Evolutionary conservation across 2,888 invertebrate species (phyloP).

Genomic region (Dione vanillae): DNA sequence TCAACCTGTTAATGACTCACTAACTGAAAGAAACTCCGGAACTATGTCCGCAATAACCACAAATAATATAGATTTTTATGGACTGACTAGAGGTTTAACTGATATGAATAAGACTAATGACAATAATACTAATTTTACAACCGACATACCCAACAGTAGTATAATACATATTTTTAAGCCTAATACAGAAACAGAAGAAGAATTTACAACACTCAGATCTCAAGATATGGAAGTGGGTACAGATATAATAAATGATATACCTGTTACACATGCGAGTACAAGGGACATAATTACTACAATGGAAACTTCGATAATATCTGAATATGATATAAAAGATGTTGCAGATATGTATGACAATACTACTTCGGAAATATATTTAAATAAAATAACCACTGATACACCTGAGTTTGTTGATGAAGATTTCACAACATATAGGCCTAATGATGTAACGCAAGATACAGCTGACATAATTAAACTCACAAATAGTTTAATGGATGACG

Average conservation of each 20-base stretch:
- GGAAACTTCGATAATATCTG: not conserved
- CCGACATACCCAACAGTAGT: not conserved
- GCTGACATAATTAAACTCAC: not conserved
- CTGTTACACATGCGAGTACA: not conserved
- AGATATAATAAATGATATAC: not conserved
- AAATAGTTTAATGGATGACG: not conserved
- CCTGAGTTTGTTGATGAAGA: not conserved
- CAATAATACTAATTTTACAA: conserved; percentile 15
- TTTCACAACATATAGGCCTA: not conserved
- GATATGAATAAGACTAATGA: not conserved
- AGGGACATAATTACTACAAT: not conserved
- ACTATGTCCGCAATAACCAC: conserved; percentile 50
- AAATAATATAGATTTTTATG: conserved; percentile 38
- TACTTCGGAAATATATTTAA: not conserved
- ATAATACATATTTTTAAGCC: not conserved
- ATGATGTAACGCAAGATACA: not conserved
- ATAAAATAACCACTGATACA: not conserved
- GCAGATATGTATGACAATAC: not conserved
- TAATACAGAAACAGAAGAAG: conserved; percentile 8
- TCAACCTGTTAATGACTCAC: conserved; percentile 77
- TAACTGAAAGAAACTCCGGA: conserved; percentile 76
- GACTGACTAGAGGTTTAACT: conserved; percentile 7
- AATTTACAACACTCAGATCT: not conserved
- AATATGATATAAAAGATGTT: conserved; percentile 4
- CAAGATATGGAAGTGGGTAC: not conserved